These are phyloP conservation scores for Mylabris phalerata DNA, from an alignment of 1,140 invertebrate species.

Conservation along the genomic window DNA sequence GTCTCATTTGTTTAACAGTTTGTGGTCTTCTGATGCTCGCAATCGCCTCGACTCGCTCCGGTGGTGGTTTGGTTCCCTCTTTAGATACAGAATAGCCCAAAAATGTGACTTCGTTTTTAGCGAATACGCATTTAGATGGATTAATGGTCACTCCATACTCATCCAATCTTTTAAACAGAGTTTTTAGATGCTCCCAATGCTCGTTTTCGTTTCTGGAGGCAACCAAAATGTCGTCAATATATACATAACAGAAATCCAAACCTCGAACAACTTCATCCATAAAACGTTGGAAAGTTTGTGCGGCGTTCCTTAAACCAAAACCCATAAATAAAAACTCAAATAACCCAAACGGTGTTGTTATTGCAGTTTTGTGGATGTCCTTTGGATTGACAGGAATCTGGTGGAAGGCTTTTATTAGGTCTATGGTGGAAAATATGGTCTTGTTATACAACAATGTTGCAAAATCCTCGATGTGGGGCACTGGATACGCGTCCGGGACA, in stretches of 20 bases:
- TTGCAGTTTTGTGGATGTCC: slow-evolving; percentile 38
- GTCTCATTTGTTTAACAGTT: slow-evolving; percentile 24
- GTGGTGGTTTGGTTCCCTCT: slow-evolving; percentile 29
- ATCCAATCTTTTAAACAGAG: slow-evolving; percentile 27
- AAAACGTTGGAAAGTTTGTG: slow-evolving; percentile 39
- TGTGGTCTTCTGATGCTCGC: slow-evolving; percentile 18
- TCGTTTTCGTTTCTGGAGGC: slow-evolving; percentile 31
- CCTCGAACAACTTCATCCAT: slow-evolving; percentile 13
- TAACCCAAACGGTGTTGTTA: slow-evolving; percentile 36
- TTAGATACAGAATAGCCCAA: slow-evolving; percentile 33
- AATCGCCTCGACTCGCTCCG: slow-evolving; percentile 31
- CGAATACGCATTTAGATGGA: slow-evolving; percentile 32
- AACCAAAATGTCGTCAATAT: slow-evolving; percentile 41
- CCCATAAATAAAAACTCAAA: slow-evolving; percentile 40
- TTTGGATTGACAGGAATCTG: slow-evolving; percentile 38
- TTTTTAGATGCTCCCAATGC: slow-evolving; percentile 27
- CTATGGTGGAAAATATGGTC: slow-evolving; percentile 43
- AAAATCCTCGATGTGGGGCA: slow-evolving; percentile 35
- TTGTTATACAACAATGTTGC: slow-evolving; percentile 32
- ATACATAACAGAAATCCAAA: slow-evolving; percentile 30
- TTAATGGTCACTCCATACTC: slow-evolving; percentile 32
- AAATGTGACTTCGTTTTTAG: slow-evolving; percentile 25
- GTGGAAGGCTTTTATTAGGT: slow-evolving; percentile 46
- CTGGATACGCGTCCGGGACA: slow-evolving; percentile 37
- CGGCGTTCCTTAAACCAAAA: slow-evolving; percentile 40